Base-by-base conservation (phyloP, 2,888 invertebrate species). In the Cataglyphis rosenhaueri region DNA sequence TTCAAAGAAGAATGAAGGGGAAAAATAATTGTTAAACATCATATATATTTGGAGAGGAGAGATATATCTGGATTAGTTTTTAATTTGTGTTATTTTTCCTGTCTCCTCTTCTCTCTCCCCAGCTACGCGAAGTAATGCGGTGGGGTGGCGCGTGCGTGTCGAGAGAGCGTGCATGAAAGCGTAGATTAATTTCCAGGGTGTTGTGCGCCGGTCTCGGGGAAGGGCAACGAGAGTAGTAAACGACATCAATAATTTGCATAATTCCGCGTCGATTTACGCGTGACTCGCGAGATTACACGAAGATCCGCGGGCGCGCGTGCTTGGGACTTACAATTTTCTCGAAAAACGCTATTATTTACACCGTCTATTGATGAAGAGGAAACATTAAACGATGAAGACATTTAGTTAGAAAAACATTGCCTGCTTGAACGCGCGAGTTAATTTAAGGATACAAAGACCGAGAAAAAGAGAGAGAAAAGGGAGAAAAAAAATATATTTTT, bases 41-140 rank as follows among this genome's bases (percentile, higher is more conserved):
- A 85, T 82, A 86, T 85, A 84, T 85, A 85, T 25, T 87, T 86
- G 87, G 85, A 86, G 84, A 83, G 78, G 73, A 88, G 83, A 85
- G 81, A 87, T 85, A 92, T 91, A 91, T 92, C 90, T 52, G 90
- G 87, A 93, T 93, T 93, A 92, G 91, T 93, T 93, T 93, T 93
- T 93, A 92, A 93, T 93, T 93, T 84, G 87, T 76, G 85, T 84
- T 82, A 81, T 78, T 52, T 8, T 8, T 44, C 8, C 3, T 1
- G 8, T 8, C 52, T n/a, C 6, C 1, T 0, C 83, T 62, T 66
- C 38, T 62, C 3, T 38, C 21, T 15, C 29, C 41, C 52, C 55
- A 44, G 71, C 75, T 64, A 48, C 65, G 10, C 38, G 64, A 57
- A 73, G 55, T 65, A 68, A 12, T 29, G 48, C 64, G 18, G 6